Base-by-base conservation (phyloP, 1,140 invertebrate species). In the Lucilia cuprina region DNA sequence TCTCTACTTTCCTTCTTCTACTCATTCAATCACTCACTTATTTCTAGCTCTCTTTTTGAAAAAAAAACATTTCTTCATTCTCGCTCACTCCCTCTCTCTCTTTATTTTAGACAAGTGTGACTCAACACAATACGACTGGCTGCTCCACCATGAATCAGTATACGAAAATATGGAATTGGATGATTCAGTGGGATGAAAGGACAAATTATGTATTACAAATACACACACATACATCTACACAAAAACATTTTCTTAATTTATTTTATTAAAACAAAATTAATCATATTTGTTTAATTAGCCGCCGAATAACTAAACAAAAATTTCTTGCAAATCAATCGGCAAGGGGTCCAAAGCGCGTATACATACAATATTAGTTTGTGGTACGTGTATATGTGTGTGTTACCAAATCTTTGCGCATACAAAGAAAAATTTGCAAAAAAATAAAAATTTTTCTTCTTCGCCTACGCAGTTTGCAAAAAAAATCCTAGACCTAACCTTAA, bases 131-230 rank as follows among this genome's bases (percentile, higher is more conserved):
- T n/a, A 82, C 50, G 82, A 10, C 2, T 41, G 41, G 41, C 41
- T 41, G 41, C 35, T 78, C 35, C 41, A 25, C 77, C 41, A 80
- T 80, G 77, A 80, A 80, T 80, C 77, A 80, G 77, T 41, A 41
- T 78, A 30, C 47, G 34, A 78, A 78, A 78, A 78, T 78, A 41
- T 78, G 75, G 41, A 78, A 78, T 78, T 30, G 35, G 75, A 78
- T 78, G 75, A 78, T 78, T 78, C 75, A 78, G 35, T 41, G 35
- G 75, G 75, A 78, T 78, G 17, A 41, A 78, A 78, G 75, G 75
- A 78, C 41, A 78, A 78, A 78, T 41, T 41, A 30, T 30, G 25
- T 30, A 41, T 41, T 41, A 78, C 75, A 41, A 78, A 35, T 41
- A 5, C 10, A 41, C 41, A 41, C 41, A 41, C 41, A n/a, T n/a